These are phyloP conservation scores for Gnatocerus cornutus DNA, from an alignment of 2,888 invertebrate genomes.

Conservation along the genomic window DNA sequence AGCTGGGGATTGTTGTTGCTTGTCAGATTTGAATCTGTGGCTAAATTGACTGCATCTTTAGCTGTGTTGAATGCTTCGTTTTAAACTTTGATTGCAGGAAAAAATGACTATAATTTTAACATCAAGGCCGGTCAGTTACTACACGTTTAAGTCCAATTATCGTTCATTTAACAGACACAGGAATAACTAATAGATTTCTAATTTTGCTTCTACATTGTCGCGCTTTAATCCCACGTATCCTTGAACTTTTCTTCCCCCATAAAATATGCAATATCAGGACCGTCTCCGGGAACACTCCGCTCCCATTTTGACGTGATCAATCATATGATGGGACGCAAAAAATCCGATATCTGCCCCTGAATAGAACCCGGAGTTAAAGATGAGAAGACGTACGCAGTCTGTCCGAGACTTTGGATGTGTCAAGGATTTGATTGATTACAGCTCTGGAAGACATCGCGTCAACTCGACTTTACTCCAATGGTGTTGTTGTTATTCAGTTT, in stretches of 20 bases:
- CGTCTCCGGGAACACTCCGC: conserved; percentile 13
- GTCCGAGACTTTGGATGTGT: conserved; percentile 44
- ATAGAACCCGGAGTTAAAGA: conserved; percentile 34
- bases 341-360: conserved; percentile 37
- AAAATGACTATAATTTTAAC: not conserved
- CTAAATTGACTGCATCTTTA: conserved; percentile 38
- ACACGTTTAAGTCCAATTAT: conserved; percentile 20
- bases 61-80: too few species aligned
- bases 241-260: not conserved
- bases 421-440: conserved; percentile 42
- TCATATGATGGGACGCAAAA: conserved; percentile 32
- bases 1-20: conserved; percentile 21
- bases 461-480: conserved; percentile 16
- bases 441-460: conserved; percentile 27
- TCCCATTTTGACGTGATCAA: conserved; percentile 25
- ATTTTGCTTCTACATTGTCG: not conserved
- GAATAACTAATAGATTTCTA: too few species aligned
- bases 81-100: conserved; percentile 1
- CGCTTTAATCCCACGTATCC: not conserved
- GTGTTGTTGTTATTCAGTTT: conserved; percentile 28
- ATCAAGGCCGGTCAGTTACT: conserved; percentile 36
- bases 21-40: conserved; percentile 36
- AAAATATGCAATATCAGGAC: conserved; percentile 38
- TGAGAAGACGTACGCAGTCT: conserved; percentile 34
- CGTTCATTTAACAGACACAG: conserved; percentile 14